These are phyloP conservation scores for Hemiprocne comata DNA, from an alignment of 2,113 vertebrate genomes.

Conservation along the genomic window DNA sequence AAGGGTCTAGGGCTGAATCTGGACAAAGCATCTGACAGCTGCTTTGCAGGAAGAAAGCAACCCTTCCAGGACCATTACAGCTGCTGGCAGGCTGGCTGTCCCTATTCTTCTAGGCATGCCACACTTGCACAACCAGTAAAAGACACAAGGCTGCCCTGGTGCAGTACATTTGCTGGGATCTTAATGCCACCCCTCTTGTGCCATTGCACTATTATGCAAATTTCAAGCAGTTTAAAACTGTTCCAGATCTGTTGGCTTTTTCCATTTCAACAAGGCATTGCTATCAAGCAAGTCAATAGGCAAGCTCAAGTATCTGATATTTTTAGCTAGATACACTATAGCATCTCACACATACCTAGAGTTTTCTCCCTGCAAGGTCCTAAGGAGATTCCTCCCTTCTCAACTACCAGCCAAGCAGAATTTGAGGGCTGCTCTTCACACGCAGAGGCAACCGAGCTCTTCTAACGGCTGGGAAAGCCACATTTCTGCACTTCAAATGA, in stretches of 20 bases:
- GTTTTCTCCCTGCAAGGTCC: background rate
- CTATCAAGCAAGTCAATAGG: background rate
- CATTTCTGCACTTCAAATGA: background rate
- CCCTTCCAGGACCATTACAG: background rate
- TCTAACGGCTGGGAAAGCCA: background rate
- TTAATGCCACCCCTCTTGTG: background rate
- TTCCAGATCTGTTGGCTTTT: background rate
- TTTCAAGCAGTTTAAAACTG: background rate
- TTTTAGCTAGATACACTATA: background rate
- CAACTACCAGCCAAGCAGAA: background rate
- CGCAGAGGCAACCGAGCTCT: background rate
- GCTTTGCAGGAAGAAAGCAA: background rate
- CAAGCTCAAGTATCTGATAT: background rate
- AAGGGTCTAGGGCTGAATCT: background rate
- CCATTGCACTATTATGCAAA: background rate
- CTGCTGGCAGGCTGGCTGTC: background rate
- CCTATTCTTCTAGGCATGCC: background rate
- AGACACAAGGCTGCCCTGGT: accelerated
- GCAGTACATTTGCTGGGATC: background rate
- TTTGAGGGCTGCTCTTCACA: background rate
- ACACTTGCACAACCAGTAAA: accelerated
- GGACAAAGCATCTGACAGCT: background rate
- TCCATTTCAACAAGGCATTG: background rate
- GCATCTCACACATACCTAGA: background rate
- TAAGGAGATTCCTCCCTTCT: background rate